Evolutionary conservation across 2,888 invertebrate species (phyloP), one percentile per base, ranked within the genome.

Genomic region (Hypselothyrea guttata): DNA sequence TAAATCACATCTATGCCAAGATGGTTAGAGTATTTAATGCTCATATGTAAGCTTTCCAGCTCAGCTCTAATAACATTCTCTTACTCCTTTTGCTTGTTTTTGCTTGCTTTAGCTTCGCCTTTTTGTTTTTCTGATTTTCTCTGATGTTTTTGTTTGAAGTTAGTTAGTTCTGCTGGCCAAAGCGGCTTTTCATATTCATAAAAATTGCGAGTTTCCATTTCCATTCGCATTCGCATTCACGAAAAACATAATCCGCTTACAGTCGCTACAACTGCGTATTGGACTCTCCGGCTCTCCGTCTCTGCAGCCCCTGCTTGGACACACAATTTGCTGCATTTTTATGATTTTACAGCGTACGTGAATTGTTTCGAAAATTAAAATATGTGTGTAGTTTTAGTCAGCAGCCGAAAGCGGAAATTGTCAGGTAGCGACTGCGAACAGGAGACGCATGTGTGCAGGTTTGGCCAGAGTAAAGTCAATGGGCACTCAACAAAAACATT

Each of bases 151-250:
- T 78, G 73, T 78, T 82, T 82, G 73, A 82, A 78, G 77, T 75
- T 78, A 75, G 75, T 73, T 78, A 82, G 74, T 64, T 56, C 58
- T 68, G 71, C 61, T 60, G 68, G 61, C 68, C 63, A 78, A 82
- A 82, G 76, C 77, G 65, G 77, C 79, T 78, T 82, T 82, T 68
- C 79, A 82, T 82, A 78, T 78, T 78, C 82, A 82, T 82, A 82
- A 78, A 77, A 82, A 78, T 78, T 73, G 77, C 79, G 83, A 78
- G 76, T 61, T 70, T 63, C 73, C 75, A 74, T 75, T 74, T 74
- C 58, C 70, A 22, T 62, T 41, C 56, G 52, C 70, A 22, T 62
- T 41, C 56, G 52, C 68, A 76, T 65, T 44, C 34, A 64, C 54
- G 53, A 66, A 64, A 71, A 73, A 56, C 73, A 58, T 78, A 78